Evolutionary conservation across 2,113 vertebrate species (phyloP).

Genomic region (Arothron firmamentum): DNA sequence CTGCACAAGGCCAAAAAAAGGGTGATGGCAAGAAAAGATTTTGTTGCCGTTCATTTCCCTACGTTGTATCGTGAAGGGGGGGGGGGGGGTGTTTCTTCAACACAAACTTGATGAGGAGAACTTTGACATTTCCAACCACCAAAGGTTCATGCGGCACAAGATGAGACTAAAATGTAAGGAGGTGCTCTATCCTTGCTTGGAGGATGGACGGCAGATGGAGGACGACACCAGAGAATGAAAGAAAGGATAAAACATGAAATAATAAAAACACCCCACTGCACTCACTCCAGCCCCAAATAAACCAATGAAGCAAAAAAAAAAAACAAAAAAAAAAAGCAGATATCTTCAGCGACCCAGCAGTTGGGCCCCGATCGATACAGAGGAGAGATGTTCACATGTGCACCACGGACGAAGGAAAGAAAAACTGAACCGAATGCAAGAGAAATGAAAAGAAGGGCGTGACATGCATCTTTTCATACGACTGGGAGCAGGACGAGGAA

Average conservation of each 20-base stretch:
- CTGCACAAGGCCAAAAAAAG: constrained; percentile 68
- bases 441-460: constrained; percentile 57
- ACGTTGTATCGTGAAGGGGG: constrained; percentile 56
- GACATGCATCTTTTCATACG: constrained; percentile 79
- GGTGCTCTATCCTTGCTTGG: constrained; percentile 78
- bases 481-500: constrained; percentile 75
- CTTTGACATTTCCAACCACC: constrained; percentile 83
- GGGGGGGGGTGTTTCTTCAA: constrained; percentile 63
- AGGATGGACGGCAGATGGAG: constrained; percentile 78
- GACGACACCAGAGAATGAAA: constrained; percentile 64
- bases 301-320: constrained; percentile 21
- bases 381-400: constrained; percentile 73
- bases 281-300: constrained; percentile 33
- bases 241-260: constrained; percentile 18
- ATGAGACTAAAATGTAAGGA: constrained; percentile 91
- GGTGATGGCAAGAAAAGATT: constrained; percentile 98
- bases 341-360: constrained; percentile 58
- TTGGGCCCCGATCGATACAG: constrained; percentile 66
- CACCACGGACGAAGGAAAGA: constrained; percentile 55
- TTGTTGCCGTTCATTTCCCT: constrained; percentile 89
- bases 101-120: constrained; percentile 72
- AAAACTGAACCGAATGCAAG: constrained; percentile 52
- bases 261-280: constrained; percentile 26
- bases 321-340: constrained; percentile 24
- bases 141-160: constrained; percentile 99